phyloP scores from a whole-genome alignment of 2,888 invertebrate genomes.

The Siphlonurus alternatus region DNA sequence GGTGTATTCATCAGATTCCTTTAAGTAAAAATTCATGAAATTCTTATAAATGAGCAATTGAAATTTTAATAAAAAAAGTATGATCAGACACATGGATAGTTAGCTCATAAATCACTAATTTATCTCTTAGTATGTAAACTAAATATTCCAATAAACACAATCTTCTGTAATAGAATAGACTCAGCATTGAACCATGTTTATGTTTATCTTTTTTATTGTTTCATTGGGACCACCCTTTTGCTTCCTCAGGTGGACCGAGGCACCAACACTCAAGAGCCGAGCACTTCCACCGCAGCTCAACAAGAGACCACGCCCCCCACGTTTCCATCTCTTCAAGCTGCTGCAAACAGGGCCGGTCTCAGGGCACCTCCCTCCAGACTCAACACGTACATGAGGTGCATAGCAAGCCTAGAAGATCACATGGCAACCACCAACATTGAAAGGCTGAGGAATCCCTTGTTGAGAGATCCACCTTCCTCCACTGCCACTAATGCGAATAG shows the following conservation, averaged over 20 bases:
- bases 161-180: no score
- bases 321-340: neutral
- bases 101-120: no score
- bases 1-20: no score
- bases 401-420: neutral
- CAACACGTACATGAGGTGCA: neutral
- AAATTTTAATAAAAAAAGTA: no score
- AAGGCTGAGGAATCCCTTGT: neutral
- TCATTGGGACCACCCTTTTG: no score
- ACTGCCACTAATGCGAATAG: neutral
- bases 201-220: no score
- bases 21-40: no score
- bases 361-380: neutral
- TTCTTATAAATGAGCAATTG: no score
- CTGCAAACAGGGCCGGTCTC: neutral
- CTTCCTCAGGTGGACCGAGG: neutral
- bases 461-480: neutral
- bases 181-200: no score
- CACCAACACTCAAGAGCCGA: neutral
- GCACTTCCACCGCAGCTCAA: neutral
- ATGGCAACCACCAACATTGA: neutral
- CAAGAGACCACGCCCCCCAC: neutral
- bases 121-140: no score
- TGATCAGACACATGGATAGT: no score
- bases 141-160: no score